These are phyloP conservation scores for Aurelia aurita complex sp. Pacific DNA, from an alignment of 30 jellyfish, hydroid and myxozoan genomes.

Conservation along the genomic window DNA sequence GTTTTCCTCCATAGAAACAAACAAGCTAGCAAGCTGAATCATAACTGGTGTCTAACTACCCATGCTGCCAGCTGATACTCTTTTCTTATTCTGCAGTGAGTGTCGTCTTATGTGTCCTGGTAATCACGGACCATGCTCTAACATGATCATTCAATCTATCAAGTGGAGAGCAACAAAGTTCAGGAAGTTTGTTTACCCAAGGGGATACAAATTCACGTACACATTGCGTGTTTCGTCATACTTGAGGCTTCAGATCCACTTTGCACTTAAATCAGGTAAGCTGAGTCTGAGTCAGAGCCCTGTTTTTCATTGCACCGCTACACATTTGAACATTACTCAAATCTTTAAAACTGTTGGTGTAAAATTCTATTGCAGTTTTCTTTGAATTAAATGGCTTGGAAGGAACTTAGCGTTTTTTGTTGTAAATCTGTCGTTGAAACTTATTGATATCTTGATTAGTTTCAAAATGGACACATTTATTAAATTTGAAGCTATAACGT, in stretches of 20 bases:
- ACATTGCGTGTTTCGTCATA: conserved; percentile 63
- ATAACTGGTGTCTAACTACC: background rate
- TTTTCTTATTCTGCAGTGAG: conserved; percentile 30
- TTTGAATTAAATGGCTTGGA: no score
- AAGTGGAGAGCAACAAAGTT: conserved; percentile 67
- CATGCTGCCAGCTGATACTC: background rate
- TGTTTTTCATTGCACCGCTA: no score
- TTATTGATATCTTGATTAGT: no score
- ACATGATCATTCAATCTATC: conserved; percentile 48
- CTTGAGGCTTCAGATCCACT: conserved; percentile 39
- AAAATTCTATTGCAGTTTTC: no score
- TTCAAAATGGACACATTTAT: no score
- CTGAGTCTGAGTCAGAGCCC: background rate
- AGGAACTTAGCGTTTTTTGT: no score
- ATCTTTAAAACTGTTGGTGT: no score
- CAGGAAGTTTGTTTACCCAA: conserved; percentile 54
- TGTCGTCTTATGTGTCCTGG: conserved; percentile 65
- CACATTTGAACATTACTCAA: no score
- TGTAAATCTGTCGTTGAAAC: no score
- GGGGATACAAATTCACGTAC: conserved; percentile 48
- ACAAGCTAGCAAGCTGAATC: background rate
- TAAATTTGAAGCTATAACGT: no score
- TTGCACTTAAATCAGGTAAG: conserved; percentile 57
- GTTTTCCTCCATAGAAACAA: background rate
- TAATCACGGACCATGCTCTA: conserved; percentile 43